phyloP scores from a whole-genome alignment of 2,113 vertebrate genomes.

The Butorides virescens region DNA sequence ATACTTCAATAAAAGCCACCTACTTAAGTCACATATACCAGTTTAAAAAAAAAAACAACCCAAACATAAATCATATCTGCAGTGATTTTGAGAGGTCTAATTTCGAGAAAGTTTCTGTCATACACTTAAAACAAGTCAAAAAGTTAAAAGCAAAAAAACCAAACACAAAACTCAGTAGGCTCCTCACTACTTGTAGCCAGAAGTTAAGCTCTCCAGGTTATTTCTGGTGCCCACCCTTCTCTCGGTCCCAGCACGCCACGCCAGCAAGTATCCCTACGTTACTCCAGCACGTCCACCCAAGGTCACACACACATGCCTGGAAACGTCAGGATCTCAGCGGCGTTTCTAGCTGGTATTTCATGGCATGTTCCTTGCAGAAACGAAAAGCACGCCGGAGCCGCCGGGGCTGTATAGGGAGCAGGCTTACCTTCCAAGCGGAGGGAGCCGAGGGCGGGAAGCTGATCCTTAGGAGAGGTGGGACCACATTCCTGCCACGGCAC shows the following conservation, averaged over 20 bases:
- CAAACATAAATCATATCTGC: neutral
- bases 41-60: neutral
- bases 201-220: neutral
- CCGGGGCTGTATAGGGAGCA: neutral
- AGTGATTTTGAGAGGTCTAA: neutral
- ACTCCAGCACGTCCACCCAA: neutral
- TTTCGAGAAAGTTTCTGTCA: neutral
- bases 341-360: neutral
- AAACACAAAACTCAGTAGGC: neutral
- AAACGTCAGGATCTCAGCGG: neutral
- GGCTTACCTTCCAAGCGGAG: slow-evolving; percentile 74
- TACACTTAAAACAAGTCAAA: neutral
- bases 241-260: neutral
- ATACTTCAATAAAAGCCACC: neutral
- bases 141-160: neutral
- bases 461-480: slow-evolving; percentile 54
- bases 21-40: neutral
- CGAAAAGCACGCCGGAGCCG: neutral
- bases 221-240: neutral
- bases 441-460: slow-evolving; percentile 64
- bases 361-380: slow-evolving; percentile 20
- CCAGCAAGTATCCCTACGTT: neutral
- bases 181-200: neutral
- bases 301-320: neutral
- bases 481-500: slow-evolving; percentile 68